phyloP scores from a whole-genome alignment of 2,113 vertebrate genomes.

The Ptilorrhoa leucosticta region DNA sequence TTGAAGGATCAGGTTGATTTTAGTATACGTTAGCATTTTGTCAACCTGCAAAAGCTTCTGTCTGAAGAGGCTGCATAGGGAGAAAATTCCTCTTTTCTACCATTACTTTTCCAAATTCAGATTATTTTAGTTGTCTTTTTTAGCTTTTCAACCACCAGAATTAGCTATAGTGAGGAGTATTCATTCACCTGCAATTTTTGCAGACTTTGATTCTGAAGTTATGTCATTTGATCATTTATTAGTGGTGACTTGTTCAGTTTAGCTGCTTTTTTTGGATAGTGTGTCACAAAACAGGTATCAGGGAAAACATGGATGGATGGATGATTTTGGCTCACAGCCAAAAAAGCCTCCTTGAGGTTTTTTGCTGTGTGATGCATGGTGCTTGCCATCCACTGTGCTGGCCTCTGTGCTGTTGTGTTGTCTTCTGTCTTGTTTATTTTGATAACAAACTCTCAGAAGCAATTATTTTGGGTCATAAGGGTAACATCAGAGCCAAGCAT shows the following conservation, averaged over 20 bases:
- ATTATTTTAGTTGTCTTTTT: not conserved
- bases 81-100: not conserved
- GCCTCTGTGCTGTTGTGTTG: not conserved
- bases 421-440: not conserved
- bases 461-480: not conserved
- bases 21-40: not conserved
- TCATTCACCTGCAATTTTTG: not conserved
- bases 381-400: not conserved
- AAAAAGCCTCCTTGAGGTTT: not conserved
- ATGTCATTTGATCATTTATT: not conserved
- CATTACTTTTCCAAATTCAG: not conserved
- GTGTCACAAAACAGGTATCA: not conserved
- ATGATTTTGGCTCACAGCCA: not conserved
- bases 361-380: not conserved
- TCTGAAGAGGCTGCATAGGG: not conserved
- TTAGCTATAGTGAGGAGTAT: not conserved
- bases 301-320: not conserved
- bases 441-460: not conserved
- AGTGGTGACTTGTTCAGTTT: not conserved
- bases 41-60: not conserved
- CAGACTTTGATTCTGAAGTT: not conserved
- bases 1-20: not conserved
- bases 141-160: not conserved
- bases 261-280: not conserved
- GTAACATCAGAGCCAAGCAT: not conserved